These are phyloP conservation scores for Drosophila quasianomalipes DNA, from an alignment of 2,888 invertebrate genomes.

Conservation along the genomic window DNA sequence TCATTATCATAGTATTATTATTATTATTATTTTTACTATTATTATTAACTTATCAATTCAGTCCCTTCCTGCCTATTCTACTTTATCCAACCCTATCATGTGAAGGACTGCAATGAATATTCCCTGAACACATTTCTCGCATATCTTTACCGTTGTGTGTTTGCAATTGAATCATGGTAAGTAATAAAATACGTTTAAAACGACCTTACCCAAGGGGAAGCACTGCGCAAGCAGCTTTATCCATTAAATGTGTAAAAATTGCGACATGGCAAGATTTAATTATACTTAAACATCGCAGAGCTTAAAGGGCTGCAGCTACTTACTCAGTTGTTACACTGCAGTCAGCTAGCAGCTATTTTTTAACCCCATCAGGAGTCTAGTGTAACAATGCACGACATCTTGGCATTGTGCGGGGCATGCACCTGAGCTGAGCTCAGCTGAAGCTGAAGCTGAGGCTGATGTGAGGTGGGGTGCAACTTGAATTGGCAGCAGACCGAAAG, in stretches of 20 bases:
- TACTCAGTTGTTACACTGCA: conserved; percentile 9
- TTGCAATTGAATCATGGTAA: not conserved
- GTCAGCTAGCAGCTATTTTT: conserved; percentile 3
- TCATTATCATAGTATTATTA: not conserved
- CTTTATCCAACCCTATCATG: not conserved
- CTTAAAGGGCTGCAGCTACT: conserved; percentile 30
- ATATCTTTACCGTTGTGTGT: not conserved
- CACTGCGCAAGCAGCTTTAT: not conserved
- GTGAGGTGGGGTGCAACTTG: conserved; percentile 59
- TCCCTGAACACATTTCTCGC: not conserved
- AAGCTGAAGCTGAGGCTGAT: too few relatives aligned
- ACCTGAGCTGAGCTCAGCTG: conserved; percentile 36
- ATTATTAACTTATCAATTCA: not conserved
- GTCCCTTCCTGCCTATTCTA: not conserved
- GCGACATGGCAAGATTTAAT: conserved; percentile 55
- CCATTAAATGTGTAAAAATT: not conserved
- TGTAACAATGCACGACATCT: conserved; percentile 32
- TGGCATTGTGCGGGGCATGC: conserved; percentile 38
- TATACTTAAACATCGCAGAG: conserved; percentile 49
- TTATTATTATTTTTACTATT: too few relatives aligned
- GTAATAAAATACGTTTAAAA: not conserved
- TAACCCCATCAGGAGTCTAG: conserved; percentile 4
- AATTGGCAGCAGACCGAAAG: conserved; percentile 70
- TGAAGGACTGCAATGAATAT: not conserved
- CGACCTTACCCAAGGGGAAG: not conserved